Base-by-base conservation (phyloP, 2,113 vertebrate species). In the Oncorhynchus tshawytscha region DNA sequence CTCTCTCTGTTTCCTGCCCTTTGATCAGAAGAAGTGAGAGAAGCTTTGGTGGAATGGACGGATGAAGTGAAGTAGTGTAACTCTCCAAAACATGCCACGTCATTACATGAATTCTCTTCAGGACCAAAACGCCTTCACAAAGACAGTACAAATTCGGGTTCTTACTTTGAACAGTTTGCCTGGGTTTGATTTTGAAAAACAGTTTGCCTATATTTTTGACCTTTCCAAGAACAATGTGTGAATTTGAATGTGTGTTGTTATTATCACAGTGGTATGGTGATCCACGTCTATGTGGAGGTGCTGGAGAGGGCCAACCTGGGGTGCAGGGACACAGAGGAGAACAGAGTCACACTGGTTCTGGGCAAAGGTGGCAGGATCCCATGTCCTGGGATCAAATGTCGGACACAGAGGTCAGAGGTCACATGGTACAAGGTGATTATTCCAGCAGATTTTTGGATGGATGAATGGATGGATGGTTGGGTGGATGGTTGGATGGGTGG, bases 351-450 rank as follows among this genome's bases (percentile, higher is more conserved):
- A 4, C 88, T 97, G 75, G 3, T 68, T 18, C 69, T 83, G 20
- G 67, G 9, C 12, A 62, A 0, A 6, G 86, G 78, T 1, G 91
- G 77, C 24, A 15, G 20, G 0, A 90, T 98, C 82, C 9, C 51
- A 57, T 98, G 96, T 64, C 96, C 96, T 1, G 89, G 92, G 16
- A 78, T 89, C 72, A 83, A 70, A 67, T 95, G 94, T 74, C 92
- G 87, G 69, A 73, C 27, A 18, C 75, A 80, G 9, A 1, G 25
- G 2, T 76, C 71, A 66, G 89, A 80, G 4, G 71, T 95, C 25
- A 92, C 81, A 77, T 98, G 96, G 96, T 96, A 95, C 87, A 91
- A 92, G 94, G 96, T 54, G 51, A 54, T 54, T 54, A 45, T 54
- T 45, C 39, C 39, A 16, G 3, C 12, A 54, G 15, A 16, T 18